Percentiles rank a stretch among this genome's conserved stretches.
These are phyloP conservation scores for Branchinecta sandiegonensis DNA, from an alignment of 2,888 invertebrate genomes.

Conservation along the genomic window DNA sequence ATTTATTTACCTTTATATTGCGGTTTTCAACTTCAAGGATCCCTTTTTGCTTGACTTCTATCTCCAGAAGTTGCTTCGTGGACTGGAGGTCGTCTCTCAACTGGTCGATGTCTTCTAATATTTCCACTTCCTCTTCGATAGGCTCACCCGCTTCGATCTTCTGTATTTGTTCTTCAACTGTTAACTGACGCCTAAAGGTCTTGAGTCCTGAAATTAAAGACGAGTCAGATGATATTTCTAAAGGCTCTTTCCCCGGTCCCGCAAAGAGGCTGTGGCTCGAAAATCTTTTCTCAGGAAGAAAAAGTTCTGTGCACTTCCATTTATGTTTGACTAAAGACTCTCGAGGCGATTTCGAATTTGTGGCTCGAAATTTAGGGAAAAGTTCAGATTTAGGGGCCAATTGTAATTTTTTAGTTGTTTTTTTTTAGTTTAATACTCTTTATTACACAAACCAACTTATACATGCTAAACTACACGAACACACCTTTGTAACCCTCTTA, in stretches of 20 bases:
- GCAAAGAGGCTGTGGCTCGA: no score
- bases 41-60: conserved; percentile 71
- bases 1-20: conserved; percentile 41
- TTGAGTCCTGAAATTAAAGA: conserved; percentile 40
- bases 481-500: conserved; percentile 3
- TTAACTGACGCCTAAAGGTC: conserved; percentile 75
- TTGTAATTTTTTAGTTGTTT: neutral
- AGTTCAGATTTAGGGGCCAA: no score
- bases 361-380: no score
- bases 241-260: no score
- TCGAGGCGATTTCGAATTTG: no score
- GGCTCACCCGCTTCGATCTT: conserved; percentile 24
- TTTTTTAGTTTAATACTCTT: neutral
- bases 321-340: no score
- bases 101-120: conserved; percentile 80
- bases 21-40: conserved; percentile 72
- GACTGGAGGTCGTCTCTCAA: conserved; percentile 79
- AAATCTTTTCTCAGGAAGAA: no score
- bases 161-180: conserved; percentile 59
- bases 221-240: no score
- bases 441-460: neutral
- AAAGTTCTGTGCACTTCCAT: no score
- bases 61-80: conserved; percentile 74
- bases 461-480: neutral
- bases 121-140: conserved; percentile 45